Percentiles rank a stretch among this genome's conserved stretches.
Conservation (phyloP, 2,113 vertebrate species). For the Dipodomys ordii region DNA sequence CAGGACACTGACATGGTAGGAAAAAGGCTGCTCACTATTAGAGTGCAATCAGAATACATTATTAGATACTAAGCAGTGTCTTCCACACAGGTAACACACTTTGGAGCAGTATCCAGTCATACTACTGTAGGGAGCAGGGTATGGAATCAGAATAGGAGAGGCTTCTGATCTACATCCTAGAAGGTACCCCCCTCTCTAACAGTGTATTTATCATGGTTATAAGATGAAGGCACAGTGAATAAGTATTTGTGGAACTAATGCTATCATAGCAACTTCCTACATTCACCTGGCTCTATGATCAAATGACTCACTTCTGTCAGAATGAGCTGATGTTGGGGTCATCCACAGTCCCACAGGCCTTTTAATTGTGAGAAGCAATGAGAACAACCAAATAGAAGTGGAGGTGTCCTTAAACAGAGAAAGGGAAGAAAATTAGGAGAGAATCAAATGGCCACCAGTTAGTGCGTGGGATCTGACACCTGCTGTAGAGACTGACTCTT, state of each 20-base stretch:
- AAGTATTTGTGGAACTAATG: not conserved
- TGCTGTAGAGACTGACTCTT: not conserved
- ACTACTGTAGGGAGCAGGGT: not conserved
- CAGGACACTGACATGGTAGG: not conserved
- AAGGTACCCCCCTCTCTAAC: not conserved
- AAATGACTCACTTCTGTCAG: not conserved
- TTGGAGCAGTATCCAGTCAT: not conserved
- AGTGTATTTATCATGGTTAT: not conserved
- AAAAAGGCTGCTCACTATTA: not conserved
- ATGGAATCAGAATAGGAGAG: not conserved
- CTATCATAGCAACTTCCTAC: not conserved
- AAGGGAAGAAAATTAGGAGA: not conserved
- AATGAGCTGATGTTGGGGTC: not conserved
- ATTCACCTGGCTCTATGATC: not conserved
- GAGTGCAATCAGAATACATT: not conserved
- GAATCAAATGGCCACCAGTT: not conserved
- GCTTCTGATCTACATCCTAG: not conserved
- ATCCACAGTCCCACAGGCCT: not conserved
- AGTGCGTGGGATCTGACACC: not conserved
- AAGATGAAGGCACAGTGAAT: not conserved
- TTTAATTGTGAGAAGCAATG: conserved; percentile 28
- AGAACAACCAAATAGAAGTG: conserved; percentile 40
- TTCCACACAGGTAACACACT: not conserved
- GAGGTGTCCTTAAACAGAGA: conserved; percentile 1
- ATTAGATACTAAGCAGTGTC: not conserved